Percentiles rank a stretch among this genome's conserved stretches.
phyloP scores from a whole-genome alignment of 2,797 vertebrate species.

The Meriones psammophilus region DNA sequence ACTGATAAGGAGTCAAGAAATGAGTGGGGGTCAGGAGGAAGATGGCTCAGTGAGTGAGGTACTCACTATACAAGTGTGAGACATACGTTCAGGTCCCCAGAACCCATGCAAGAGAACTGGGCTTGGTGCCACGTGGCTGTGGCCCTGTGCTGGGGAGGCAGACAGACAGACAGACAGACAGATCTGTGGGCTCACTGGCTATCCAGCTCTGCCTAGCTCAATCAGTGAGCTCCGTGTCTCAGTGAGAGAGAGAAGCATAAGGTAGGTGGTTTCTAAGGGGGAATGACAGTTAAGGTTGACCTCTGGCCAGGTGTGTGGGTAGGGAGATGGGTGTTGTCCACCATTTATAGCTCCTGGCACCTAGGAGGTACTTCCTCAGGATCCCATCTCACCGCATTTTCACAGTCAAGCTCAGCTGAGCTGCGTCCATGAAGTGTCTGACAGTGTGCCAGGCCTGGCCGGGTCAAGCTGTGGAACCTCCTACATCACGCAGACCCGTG shows the following conservation, averaged over 20 bases:
- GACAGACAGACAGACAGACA: no score
- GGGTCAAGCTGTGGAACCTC: background rate
- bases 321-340: no score
- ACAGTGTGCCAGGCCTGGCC: accelerated
- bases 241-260: background rate
- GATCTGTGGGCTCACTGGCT: background rate
- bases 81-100: background rate
- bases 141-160: no score
- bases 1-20: background rate
- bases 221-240: background rate
- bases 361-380: background rate
- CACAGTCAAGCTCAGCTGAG: background rate
- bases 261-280: background rate
- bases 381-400: accelerated
- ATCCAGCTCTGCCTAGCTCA: background rate
- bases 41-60: background rate
- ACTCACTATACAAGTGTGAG: background rate
- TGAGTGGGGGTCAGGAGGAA: no score
- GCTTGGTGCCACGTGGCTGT: background rate
- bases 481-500: background rate
- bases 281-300: background rate
- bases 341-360: accelerated
- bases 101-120: background rate
- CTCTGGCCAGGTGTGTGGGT: background rate
- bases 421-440: accelerated